A percentile compares a stretch with the other conserved stretches of the same genome.
These are phyloP conservation scores for Strix aluco DNA, from an alignment of 2,113 vertebrate genomes.

Conservation along the genomic window DNA sequence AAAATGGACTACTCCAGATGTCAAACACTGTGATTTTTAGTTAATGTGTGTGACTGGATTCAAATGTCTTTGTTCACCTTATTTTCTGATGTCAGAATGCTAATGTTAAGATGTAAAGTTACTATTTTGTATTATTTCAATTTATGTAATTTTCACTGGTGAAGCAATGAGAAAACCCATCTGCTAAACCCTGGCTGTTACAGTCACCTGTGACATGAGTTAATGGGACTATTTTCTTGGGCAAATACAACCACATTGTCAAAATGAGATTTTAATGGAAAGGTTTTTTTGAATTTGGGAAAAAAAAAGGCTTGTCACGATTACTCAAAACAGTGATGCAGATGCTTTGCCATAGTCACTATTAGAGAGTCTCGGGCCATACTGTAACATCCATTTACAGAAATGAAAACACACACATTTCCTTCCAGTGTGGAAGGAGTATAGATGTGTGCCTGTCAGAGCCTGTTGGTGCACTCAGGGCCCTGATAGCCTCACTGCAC, in stretches of 20 bases:
- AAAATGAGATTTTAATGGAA: not conserved
- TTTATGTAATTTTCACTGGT: not conserved
- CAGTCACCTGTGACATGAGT: not conserved
- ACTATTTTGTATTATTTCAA: not conserved
- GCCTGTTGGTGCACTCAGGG: not conserved
- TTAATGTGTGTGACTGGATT: not conserved
- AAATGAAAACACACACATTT: not conserved
- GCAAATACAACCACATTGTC: not conserved
- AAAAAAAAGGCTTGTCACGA: not conserved
- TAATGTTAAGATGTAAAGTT: not conserved
- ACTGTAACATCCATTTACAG: not conserved
- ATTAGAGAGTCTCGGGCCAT: not conserved
- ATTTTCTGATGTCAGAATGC: not conserved
- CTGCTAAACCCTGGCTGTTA: not conserved
- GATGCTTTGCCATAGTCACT: not conserved
- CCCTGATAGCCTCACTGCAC: not conserved
- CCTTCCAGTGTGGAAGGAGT: not conserved
- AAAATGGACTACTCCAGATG: not conserved
- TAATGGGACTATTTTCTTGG: not conserved
- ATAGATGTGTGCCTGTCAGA: not conserved
- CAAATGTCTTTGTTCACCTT: not conserved
- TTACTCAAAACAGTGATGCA: not conserved
- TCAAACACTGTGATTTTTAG: not conserved
- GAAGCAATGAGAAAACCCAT: not conserved
- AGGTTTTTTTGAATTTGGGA: not conserved